Conservation (phyloP, 2,888 invertebrate species). For the Dasysyrphus tricinctus region DNA sequence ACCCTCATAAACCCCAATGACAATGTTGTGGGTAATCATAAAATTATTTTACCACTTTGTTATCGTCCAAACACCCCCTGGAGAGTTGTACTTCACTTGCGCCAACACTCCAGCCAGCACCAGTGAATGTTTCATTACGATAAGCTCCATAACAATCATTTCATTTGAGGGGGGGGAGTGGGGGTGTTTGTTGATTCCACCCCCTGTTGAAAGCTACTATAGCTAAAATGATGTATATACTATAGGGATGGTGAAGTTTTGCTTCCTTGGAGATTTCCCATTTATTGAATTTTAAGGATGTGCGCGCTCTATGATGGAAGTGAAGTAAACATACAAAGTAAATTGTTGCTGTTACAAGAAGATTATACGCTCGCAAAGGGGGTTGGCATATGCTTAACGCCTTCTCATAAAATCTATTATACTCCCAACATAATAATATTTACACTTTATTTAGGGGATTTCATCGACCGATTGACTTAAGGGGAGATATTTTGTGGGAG, state of each 20-base stretch:
- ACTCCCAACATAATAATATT: constrained; percentile 61
- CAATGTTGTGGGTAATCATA: constrained; percentile 74
- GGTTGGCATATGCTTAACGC: constrained; percentile 61
- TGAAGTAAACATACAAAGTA: constrained; percentile 53
- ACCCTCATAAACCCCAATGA: constrained; percentile 38
- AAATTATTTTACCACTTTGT: constrained; percentile 74
- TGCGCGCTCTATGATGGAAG: constrained; percentile 43
- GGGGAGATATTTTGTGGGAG: background rate
- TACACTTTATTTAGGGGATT: constrained; percentile 37
- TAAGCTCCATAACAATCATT: constrained; percentile 69
- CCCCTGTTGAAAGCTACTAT: constrained; percentile 15
- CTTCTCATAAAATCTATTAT: constrained; percentile 58
- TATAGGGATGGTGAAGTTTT: background rate
- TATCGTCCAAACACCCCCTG: constrained; percentile 66
- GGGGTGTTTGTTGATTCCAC: constrained; percentile 55
- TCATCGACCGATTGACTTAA: background rate
- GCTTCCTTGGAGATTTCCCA: constrained; percentile 53
- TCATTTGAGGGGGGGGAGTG: background rate
- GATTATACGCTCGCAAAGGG: constrained; percentile 49
- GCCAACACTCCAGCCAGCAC: background rate
- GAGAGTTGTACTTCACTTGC: constrained; percentile 53
- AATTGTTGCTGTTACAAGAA: constrained; percentile 65
- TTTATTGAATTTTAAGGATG: constrained; percentile 74
- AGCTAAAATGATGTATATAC: background rate
- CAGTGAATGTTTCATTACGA: constrained; percentile 66